Percentiles rank a stretch among this genome's conserved stretches.
These are phyloP conservation scores for Typhlomys cinereus DNA, from an alignment of 2,113 vertebrate genomes.

Conservation along the genomic window DNA sequence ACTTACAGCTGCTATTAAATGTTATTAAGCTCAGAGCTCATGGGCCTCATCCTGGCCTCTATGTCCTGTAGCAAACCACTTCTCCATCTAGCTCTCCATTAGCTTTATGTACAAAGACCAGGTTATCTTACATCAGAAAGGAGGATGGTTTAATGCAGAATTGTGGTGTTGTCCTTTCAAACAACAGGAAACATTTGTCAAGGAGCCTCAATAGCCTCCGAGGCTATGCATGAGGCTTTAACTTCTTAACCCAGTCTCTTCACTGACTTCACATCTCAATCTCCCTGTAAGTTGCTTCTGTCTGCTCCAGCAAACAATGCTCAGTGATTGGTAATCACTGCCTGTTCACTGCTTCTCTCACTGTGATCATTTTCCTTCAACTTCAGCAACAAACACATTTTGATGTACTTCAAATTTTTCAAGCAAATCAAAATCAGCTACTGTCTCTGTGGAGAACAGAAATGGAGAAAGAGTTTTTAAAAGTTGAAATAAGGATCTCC, in stretches of 20 bases:
- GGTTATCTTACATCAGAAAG: background rate
- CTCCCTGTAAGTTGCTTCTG: background rate
- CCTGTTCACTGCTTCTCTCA: background rate
- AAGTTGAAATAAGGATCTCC: background rate
- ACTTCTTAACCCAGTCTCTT: background rate
- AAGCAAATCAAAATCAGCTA: background rate
- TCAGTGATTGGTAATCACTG: slow-evolving; percentile 6
- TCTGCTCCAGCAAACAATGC: slow-evolving; percentile 19
- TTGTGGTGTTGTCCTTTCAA: background rate
- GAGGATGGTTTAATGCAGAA: background rate
- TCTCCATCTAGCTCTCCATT: background rate
- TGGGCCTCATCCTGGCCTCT: background rate
- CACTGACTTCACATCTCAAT: background rate
- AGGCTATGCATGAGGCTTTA: background rate
- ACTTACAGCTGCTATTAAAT: background rate
- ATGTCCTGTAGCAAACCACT: background rate
- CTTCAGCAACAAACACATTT: slow-evolving; percentile 8
- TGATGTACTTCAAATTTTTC: background rate
- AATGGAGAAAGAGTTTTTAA: background rate
- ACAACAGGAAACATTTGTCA: background rate
- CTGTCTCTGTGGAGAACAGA: background rate
- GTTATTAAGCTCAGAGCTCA: background rate
- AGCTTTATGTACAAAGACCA: background rate
- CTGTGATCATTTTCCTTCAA: background rate
- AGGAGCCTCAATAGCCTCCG: background rate